Percentiles rank a stretch among this genome's conserved stretches.
Conservation (phyloP, 2,113 vertebrate species). For the Cepphus grylle region DNA sequence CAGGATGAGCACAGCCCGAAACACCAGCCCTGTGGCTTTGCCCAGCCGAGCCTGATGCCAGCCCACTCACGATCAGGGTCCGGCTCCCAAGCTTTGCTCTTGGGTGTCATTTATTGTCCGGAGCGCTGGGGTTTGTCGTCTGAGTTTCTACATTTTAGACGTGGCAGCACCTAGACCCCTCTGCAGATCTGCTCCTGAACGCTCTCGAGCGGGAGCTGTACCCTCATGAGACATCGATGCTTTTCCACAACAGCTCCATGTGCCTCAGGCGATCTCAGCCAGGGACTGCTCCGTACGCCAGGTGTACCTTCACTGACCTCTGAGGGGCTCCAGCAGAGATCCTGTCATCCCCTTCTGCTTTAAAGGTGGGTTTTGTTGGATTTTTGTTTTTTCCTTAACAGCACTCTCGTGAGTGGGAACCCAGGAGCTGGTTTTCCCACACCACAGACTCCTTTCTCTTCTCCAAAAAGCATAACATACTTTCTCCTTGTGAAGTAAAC, state of each 20-base stretch:
- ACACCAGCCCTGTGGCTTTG: not conserved
- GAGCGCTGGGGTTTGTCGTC: accelerated
- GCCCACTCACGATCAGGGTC: accelerated
- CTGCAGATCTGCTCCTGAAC: not conserved
- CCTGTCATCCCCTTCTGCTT: not conserved
- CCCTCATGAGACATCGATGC: accelerated
- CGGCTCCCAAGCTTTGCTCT: not conserved
- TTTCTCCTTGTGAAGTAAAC: not conserved
- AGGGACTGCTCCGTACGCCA: not conserved
- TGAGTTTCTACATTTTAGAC: not conserved
- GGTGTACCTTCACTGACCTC: not conserved
- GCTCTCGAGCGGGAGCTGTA: accelerated
- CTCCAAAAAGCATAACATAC: not conserved
- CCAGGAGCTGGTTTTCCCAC: not conserved
- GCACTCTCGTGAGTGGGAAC: accelerated
- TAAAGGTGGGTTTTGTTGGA: not conserved
- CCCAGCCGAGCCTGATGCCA: not conserved
- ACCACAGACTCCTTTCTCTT: not conserved
- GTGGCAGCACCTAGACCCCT: not conserved
- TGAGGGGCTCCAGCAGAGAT: not conserved
- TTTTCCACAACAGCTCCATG: not conserved
- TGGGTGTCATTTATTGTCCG: not conserved
- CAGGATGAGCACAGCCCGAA: not conserved
- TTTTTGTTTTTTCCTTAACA: not conserved
- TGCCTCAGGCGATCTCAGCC: not conserved